Evolutionary conservation across 2,888 invertebrate species (phyloP).

Genomic region (Meteorus colon): DNA sequence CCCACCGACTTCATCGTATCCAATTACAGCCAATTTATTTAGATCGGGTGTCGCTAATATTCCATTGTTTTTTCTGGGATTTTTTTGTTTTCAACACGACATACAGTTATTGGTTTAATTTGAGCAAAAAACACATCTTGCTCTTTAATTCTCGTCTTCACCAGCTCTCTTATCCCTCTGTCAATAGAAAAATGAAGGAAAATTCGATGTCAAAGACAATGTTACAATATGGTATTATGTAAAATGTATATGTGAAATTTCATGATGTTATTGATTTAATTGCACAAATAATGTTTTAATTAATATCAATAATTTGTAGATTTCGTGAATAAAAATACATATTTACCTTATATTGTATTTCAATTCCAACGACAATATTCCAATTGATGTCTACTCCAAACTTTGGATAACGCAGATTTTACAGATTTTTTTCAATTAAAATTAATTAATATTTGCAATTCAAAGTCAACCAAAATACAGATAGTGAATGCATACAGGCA

Average conservation of each 20-base stretch:
- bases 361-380: not conserved
- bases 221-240: not conserved
- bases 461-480: not conserved
- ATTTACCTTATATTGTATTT: not conserved
- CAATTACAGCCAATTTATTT: not conserved
- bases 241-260: not conserved
- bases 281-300: not conserved
- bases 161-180: not conserved
- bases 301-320: not conserved
- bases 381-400: not conserved
- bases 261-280: not conserved
- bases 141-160: no score
- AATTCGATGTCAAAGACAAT: not conserved
- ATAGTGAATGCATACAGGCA: not conserved
- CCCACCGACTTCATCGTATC: conserved; percentile 34
- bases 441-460: not conserved
- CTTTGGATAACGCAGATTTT: not conserved
- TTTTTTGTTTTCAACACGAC: no score
- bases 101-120: no score
- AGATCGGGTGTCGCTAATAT: no score
- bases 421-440: not conserved
- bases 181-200: not conserved
- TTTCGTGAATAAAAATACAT: not conserved
- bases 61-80: no score
- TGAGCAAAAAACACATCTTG: no score